A percentile compares a stretch with the other conserved stretches of the same genome.
phyloP scores from a whole-genome alignment of 2,888 invertebrate genomes.

The Xanthorhoe spadicearia region DNA sequence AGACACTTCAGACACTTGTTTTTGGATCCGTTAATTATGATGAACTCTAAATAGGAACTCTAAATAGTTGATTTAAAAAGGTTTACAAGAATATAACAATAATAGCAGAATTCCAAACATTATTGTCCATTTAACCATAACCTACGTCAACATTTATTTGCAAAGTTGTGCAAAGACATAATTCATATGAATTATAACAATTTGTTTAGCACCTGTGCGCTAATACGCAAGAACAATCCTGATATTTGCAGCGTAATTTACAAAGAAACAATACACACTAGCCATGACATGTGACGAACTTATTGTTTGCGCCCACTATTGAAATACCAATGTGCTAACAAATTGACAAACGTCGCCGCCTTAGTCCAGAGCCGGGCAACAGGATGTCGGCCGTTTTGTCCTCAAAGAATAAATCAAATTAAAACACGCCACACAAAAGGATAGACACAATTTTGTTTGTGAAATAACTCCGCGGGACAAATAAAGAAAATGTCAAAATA shows the following conservation, averaged over 20 bases:
- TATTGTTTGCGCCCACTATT: slow-evolving; percentile 73
- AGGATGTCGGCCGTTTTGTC: slow-evolving; percentile 78
- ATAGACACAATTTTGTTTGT: slow-evolving; percentile 79
- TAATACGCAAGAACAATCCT: slow-evolving; percentile 35
- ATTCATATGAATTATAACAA: slow-evolving; percentile 27
- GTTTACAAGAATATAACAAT: not conserved
- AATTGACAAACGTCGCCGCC: slow-evolving; percentile 77
- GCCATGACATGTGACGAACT: slow-evolving; percentile 59
- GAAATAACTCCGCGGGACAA: slow-evolving; percentile 74
- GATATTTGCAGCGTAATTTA: slow-evolving; percentile 61
- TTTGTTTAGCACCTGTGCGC: slow-evolving; percentile 34
- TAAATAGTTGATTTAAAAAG: not conserved
- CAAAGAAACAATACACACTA: slow-evolving; percentile 56
- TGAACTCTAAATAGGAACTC: not conserved
- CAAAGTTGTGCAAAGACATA: slow-evolving; percentile 21
- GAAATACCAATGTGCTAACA: slow-evolving; percentile 78
- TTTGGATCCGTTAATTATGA: not conserved
- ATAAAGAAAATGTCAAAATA: slow-evolving; percentile 84
- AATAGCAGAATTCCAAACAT: not conserved
- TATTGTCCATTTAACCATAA: slow-evolving; percentile 2
- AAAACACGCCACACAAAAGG: slow-evolving; percentile 77
- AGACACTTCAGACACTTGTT: not conserved
- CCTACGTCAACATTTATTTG: slow-evolving; percentile 13
- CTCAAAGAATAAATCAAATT: slow-evolving; percentile 83
- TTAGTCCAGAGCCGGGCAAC: slow-evolving; percentile 52